Conservation (phyloP, 2,113 vertebrate species). For the Erythrolamprus reginae region DNA sequence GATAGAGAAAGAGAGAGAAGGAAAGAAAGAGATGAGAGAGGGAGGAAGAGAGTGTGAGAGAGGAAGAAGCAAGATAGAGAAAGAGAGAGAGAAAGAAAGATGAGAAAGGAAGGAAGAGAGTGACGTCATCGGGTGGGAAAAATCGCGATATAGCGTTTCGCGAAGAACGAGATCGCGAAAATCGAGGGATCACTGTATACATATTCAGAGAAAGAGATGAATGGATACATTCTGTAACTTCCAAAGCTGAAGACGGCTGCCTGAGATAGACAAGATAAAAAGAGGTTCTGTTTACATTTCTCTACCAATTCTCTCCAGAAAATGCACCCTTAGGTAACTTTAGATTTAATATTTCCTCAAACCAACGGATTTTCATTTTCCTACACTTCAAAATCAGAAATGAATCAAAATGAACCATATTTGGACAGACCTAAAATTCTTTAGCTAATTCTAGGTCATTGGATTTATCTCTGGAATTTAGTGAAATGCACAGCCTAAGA, state of each 20-base stretch:
- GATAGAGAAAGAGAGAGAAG: no score
- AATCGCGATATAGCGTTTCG: no score
- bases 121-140: no score
- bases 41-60: no score
- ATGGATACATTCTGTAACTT: background rate
- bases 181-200: no score
- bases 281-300: background rate
- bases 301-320: background rate
- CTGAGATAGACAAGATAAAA: background rate
- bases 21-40: no score
- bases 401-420: background rate
- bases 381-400: background rate
- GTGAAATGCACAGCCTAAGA: background rate
- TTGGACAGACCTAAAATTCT: background rate
- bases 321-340: background rate
- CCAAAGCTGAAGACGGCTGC: background rate
- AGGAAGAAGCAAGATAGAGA: no score
- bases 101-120: no score
- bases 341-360: background rate
- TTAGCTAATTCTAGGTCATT: background rate
- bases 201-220: background rate
- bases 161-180: no score
- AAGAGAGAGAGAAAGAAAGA: no score
- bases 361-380: background rate
- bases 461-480: background rate